phyloP scores from a whole-genome alignment of 2,888 invertebrate species.

The Peribatodes rhomboidaria region DNA sequence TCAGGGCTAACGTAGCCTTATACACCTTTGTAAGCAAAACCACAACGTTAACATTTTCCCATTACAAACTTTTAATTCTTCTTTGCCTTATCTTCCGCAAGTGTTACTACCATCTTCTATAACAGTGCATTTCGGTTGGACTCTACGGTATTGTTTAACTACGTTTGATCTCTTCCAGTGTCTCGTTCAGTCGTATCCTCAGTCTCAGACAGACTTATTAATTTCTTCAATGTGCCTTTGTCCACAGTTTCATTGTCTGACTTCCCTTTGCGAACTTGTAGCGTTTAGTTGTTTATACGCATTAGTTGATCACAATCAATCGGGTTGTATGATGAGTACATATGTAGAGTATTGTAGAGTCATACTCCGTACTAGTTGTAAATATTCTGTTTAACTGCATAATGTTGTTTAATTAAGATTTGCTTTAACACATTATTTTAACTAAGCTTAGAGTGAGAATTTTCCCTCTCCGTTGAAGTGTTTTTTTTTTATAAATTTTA shows the following conservation, averaged over 20 bases:
- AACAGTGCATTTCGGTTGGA: neutral
- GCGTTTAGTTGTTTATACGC: neutral
- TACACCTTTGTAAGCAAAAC: neutral
- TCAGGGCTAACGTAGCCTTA: neutral
- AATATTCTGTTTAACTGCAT: slow-evolving; percentile 44
- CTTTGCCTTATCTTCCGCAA: slow-evolving; percentile 5
- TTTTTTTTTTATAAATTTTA: no score
- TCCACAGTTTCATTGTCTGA: slow-evolving; percentile 26
- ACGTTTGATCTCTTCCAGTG: slow-evolving; percentile 13
- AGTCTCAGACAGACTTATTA: slow-evolving; percentile 25
- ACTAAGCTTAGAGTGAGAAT: no score
- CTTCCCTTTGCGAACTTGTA: slow-evolving; percentile 32
- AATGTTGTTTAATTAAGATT: slow-evolving; percentile 51
- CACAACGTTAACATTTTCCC: slow-evolving; percentile 5
- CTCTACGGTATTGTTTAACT: slow-evolving; percentile 17
- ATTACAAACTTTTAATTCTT: neutral
- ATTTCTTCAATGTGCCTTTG: slow-evolving; percentile 27
- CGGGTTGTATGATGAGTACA: no score
- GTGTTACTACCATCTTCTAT: neutral
- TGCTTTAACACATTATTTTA: slow-evolving; percentile 43
- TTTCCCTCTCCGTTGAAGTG: slow-evolving; percentile 24
- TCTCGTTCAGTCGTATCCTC: slow-evolving; percentile 29
- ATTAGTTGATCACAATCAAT: neutral
- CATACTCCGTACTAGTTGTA: slow-evolving; percentile 43
- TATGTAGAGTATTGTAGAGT: neutral